Percentiles rank a stretch among this genome's conserved stretches.
These are phyloP conservation scores for Urocyon cinereoargenteus DNA, from an alignment of 2,797 vertebrate species.

Conservation along the genomic window DNA sequence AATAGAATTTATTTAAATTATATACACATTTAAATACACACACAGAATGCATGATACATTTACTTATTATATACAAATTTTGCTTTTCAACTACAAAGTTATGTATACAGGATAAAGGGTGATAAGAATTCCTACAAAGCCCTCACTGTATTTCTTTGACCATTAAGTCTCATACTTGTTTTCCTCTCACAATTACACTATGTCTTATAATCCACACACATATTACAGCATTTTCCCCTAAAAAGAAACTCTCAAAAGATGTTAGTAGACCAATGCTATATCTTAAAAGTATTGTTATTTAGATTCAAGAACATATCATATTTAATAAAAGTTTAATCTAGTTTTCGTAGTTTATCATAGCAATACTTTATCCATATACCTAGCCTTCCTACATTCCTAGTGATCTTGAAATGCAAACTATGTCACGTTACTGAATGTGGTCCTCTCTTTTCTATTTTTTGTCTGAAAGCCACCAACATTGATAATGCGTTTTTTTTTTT, in stretches of 20 bases:
- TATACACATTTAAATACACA: background rate
- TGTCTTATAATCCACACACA: background rate
- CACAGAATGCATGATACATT: background rate
- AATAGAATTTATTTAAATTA: constrained; percentile 73
- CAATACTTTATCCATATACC: background rate
- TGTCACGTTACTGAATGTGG: background rate
- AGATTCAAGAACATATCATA: background rate
- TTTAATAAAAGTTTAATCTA: background rate
- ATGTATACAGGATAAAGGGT: background rate
- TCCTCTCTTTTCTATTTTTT: background rate
- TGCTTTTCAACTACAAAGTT: constrained; percentile 38
- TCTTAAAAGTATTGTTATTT: background rate
- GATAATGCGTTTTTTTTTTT: background rate
- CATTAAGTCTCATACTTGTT: background rate
- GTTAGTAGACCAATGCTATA: background rate
- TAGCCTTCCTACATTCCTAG: background rate
- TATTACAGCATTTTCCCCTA: background rate
- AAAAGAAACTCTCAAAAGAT: constrained; percentile 1
- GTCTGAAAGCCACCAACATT: background rate
- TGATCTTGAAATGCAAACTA: background rate
- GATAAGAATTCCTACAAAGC: background rate
- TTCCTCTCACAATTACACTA: background rate
- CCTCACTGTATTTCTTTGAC: background rate
- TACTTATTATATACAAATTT: constrained; percentile 30
- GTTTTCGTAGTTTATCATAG: background rate